These are phyloP conservation scores for Phorcus lineatus DNA, from an alignment of 2,888 invertebrate genomes.

Conservation along the genomic window DNA sequence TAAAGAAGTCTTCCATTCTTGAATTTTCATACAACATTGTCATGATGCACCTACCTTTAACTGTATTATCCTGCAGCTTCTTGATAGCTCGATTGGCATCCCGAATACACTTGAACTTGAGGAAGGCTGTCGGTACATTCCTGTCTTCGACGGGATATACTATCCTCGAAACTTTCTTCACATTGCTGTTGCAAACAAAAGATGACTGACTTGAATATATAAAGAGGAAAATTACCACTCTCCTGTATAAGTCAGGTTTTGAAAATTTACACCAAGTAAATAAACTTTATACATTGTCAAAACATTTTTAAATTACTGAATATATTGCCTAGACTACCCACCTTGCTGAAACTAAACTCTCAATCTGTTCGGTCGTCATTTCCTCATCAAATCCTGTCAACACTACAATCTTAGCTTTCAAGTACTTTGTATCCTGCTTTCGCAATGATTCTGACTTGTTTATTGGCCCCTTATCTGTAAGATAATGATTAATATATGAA, in stretches of 20 bases:
- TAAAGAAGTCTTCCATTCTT: neutral
- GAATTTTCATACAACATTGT: neutral
- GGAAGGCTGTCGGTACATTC: constrained; percentile 39
- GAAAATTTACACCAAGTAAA: no score
- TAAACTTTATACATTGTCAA: no score
- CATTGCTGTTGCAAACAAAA: constrained; percentile 38
- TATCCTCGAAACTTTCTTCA: constrained; percentile 55
- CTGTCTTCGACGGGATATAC: constrained; percentile 42
- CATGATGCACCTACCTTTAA: constrained; percentile 17
- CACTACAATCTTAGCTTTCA: constrained; percentile 51
- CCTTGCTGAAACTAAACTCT: constrained; percentile 26
- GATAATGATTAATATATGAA: no score
- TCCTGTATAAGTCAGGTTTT: no score
- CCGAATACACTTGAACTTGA: constrained; percentile 56
- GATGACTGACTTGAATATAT: no score
- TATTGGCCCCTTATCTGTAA: no score
- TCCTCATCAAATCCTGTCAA: constrained; percentile 37
- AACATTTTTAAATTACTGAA: constrained; percentile 7
- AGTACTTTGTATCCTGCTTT: constrained; percentile 42
- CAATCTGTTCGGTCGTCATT: no score
- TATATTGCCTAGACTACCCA: neutral
- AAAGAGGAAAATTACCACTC: no score
- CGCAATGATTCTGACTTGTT: neutral
- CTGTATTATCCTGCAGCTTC: constrained; percentile 44
- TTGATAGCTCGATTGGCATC: constrained; percentile 58